Evolutionary conservation across 2,888 invertebrate genomes (phyloP).

Genomic region (Trissoscelio sp.): DNA sequence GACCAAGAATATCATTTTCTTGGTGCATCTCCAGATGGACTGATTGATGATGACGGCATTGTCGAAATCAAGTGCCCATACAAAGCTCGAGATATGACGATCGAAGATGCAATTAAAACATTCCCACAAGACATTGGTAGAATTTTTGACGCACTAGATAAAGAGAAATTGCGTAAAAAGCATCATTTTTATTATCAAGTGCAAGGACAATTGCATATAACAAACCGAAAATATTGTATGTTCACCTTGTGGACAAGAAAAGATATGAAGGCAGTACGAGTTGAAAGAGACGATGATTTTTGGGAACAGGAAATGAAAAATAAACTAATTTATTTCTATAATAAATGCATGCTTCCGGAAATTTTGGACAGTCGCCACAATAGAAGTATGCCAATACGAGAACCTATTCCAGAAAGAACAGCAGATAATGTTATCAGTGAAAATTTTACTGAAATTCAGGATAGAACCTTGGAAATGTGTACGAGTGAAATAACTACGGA

Average conservation of each 20-base stretch:
- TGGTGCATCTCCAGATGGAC: no score
- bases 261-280: not conserved
- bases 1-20: constrained; percentile 44
- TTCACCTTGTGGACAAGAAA: constrained; percentile 10
- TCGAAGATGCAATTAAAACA: constrained; percentile 5
- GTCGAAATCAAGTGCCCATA: no score
- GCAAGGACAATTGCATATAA: constrained; percentile 20
- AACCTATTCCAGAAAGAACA: constrained; percentile 6
- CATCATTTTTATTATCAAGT: constrained; percentile 11
- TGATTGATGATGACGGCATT: constrained; percentile 58
- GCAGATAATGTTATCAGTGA: no score
- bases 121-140: not conserved
- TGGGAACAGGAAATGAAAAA: not conserved
- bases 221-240: constrained; percentile 9
- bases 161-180: not conserved
- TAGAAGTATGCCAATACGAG: constrained; percentile 15
- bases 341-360: constrained; percentile 11
- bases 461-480: no score
- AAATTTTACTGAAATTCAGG: no score
- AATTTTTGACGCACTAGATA: constrained; percentile 20
- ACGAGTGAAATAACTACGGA: no score
- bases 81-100: constrained; percentile 1
- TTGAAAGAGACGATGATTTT: no score
- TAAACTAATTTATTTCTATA: not conserved
- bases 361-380: constrained; percentile 15